Conservation (phyloP, 2,888 invertebrate species). For the Oeneis ivallda region DNA sequence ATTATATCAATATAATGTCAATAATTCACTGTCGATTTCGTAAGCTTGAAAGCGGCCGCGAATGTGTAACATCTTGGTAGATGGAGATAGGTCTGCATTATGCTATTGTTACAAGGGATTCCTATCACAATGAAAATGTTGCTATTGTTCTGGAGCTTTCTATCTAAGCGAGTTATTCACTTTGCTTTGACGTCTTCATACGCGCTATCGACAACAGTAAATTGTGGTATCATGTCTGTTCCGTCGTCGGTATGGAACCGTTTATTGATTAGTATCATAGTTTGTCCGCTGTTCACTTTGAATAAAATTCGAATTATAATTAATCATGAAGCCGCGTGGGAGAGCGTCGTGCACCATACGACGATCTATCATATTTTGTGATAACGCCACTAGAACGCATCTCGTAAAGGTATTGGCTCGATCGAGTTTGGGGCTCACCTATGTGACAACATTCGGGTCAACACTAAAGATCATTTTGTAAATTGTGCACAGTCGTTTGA, state of each 20-base stretch:
- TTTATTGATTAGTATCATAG: slow-evolving; percentile 82
- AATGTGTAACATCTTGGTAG: slow-evolving; percentile 28
- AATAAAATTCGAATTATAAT: slow-evolving; percentile 83
- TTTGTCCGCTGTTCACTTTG: slow-evolving; percentile 81
- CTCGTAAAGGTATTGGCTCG: slow-evolving; percentile 70
- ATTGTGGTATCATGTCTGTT: slow-evolving; percentile 79
- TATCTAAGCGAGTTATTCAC: slow-evolving; percentile 67
- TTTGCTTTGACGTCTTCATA: slow-evolving; percentile 77
- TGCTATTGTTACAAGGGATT: slow-evolving; percentile 44
- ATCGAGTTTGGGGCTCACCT: slow-evolving; percentile 62
- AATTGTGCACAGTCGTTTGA: slow-evolving; percentile 31
- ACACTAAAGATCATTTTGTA: slow-evolving; percentile 40
- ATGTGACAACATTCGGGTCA: slow-evolving; percentile 52
- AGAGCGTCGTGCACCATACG: slow-evolving; percentile 72
- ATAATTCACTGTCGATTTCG: slow-evolving; percentile 23
- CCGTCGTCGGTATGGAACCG: slow-evolving; percentile 79
- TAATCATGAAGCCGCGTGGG: slow-evolving; percentile 80
- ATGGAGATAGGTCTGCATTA: slow-evolving; percentile 33
- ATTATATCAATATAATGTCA: slow-evolving; percentile 5
- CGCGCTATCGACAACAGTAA: slow-evolving; percentile 70
- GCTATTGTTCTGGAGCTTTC: slow-evolving; percentile 67
- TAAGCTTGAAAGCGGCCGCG: slow-evolving; percentile 36
- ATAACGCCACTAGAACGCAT: slow-evolving; percentile 78
- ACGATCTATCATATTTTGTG: slow-evolving; percentile 82
- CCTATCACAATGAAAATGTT: slow-evolving; percentile 64